phyloP scores from a whole-genome alignment of 2,113 vertebrate genomes.

The Tragulus kanchil region DNA sequence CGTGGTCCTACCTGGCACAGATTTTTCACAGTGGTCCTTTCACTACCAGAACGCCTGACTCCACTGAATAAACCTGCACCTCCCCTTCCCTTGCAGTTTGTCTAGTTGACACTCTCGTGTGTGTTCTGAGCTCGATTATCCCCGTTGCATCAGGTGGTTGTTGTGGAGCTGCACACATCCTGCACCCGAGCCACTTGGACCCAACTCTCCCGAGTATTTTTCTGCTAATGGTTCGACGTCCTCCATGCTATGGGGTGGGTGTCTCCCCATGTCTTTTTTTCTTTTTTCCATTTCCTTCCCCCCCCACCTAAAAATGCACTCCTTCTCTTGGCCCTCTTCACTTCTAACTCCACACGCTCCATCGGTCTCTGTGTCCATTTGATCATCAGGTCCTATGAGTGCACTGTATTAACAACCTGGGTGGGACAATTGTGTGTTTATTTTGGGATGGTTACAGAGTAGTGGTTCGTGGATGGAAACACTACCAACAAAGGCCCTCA shows the following conservation, averaged over 20 bases:
- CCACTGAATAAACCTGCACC: background rate
- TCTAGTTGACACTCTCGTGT: background rate
- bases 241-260: rapidly evolving
- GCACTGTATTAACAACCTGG: no score
- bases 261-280: no score
- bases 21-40: background rate
- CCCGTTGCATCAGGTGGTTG: background rate
- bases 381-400: background rate
- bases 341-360: background rate
- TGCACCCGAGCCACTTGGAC: background rate
- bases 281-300: background rate
- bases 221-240: background rate
- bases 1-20: background rate
- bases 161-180: background rate
- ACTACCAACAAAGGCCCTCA: background rate
- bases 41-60: background rate
- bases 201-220: background rate
- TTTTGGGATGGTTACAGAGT: background rate
- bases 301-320: background rate
- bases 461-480: background rate
- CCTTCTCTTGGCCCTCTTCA: background rate
- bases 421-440: no score
- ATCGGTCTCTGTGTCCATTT: background rate
- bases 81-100: background rate
- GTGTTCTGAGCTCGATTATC: background rate